phyloP scores from a whole-genome alignment of 2,888 invertebrate genomes.

The Abscondita cerata region DNA sequence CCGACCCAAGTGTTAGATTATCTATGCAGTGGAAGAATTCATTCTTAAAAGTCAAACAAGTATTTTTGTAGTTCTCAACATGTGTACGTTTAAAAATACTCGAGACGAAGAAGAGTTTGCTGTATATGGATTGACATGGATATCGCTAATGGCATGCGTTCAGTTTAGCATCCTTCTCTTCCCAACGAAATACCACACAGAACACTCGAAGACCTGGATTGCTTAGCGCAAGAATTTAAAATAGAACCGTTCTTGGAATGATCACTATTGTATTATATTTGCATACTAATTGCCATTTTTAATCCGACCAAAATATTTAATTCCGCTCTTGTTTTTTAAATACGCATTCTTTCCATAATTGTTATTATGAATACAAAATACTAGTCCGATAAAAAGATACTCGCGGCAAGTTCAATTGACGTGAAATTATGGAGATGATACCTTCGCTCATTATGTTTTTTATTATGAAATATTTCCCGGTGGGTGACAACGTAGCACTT shows the following conservation, averaged over 20 bases:
- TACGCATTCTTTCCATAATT: no score
- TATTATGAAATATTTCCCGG: not conserved
- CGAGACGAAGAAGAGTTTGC: constrained; percentile 19
- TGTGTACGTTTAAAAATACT: constrained; percentile 23
- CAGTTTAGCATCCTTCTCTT: constrained; percentile 31
- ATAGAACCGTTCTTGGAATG: constrained; percentile 32
- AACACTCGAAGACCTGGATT: constrained; percentile 23
- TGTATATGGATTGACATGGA: constrained; percentile 35
- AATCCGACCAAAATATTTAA: no score
- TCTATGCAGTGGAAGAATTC: not conserved
- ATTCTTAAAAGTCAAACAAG: constrained; percentile 9
- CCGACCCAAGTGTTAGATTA: no score
- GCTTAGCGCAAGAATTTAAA: constrained; percentile 28
- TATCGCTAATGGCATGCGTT: constrained; percentile 34
- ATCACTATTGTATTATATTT: constrained; percentile 35
- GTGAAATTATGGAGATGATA: no score
- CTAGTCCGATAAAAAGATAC: no score
- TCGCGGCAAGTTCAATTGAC: no score
- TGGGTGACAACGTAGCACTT: constrained; percentile 14
- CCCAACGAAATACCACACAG: constrained; percentile 32
- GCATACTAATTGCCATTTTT: constrained; percentile 33
- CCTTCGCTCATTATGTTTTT: no score
- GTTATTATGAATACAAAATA: no score
- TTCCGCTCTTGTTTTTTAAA: no score
- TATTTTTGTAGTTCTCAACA: constrained; percentile 19